phyloP scores from a whole-genome alignment of 2,797 vertebrate genomes.

The Alfaro cultratus region DNA sequence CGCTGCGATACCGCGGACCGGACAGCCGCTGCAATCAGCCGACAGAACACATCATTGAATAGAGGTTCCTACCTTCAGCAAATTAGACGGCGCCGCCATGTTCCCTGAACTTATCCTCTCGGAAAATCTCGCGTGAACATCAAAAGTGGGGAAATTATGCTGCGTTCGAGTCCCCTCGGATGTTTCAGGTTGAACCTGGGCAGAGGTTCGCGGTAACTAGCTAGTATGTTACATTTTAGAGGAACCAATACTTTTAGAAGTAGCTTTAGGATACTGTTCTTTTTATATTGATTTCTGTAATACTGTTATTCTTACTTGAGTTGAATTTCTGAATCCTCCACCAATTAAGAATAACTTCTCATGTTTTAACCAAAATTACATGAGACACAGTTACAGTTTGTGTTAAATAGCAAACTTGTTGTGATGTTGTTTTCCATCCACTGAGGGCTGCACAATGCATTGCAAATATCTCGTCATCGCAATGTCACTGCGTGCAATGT shows the following conservation, averaged over 20 bases:
- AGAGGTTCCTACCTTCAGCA: slow-evolving; percentile 92
- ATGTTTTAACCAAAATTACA: background rate
- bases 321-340: background rate
- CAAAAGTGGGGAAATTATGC: background rate
- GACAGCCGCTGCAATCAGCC: slow-evolving; percentile 39
- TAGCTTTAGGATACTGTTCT: background rate
- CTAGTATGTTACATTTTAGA: background rate
- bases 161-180: background rate
- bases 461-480: background rate
- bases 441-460: background rate
- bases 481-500: background rate
- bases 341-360: background rate
- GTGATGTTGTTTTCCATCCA: background rate
- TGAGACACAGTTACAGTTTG: background rate
- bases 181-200: background rate
- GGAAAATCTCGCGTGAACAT: slow-evolving; percentile 81
- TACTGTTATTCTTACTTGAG: background rate
- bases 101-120: slow-evolving; percentile 91
- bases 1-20: background rate
- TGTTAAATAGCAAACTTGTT: background rate
- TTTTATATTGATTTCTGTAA: background rate
- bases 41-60: slow-evolving; percentile 55
- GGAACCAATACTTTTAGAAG: background rate
- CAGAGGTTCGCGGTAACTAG: background rate
- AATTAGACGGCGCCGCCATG: slow-evolving; percentile 97